Percentiles rank a stretch among this genome's conserved stretches.
Evolutionary conservation across 2,888 invertebrate genomes (phyloP).

Genomic region (Serrognathus titanus): DNA sequence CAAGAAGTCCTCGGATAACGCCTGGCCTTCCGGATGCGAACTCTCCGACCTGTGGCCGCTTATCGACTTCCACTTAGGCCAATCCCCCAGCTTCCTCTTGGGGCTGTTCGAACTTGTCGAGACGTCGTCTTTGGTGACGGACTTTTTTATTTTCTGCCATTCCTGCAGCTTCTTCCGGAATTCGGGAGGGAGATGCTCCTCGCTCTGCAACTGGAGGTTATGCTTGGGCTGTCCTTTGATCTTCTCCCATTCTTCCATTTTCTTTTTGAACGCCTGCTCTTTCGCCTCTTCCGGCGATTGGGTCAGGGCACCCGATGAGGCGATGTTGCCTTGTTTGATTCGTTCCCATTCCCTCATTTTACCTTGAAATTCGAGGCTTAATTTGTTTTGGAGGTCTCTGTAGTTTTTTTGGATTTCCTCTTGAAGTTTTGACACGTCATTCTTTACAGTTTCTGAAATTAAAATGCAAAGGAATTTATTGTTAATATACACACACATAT

Average conservation of each 20-base stretch:
- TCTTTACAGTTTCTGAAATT: slow-evolving; percentile 4
- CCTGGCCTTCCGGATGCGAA: slow-evolving; percentile 53
- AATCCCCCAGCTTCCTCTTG: slow-evolving; percentile 55
- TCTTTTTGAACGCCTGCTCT: slow-evolving; percentile 47
- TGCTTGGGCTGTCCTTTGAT: slow-evolving; percentile 44
- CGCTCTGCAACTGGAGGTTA: slow-evolving; percentile 47
- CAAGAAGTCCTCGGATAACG: slow-evolving; percentile 77
- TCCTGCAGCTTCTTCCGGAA: slow-evolving; percentile 81
- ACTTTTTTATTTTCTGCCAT: slow-evolving; percentile 74
- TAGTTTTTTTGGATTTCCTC: slow-evolving; percentile 72
- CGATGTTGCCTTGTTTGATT: slow-evolving; percentile 35
- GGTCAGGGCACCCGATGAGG: slow-evolving; percentile 24
- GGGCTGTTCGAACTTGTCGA: slow-evolving; percentile 13
- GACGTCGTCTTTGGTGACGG: slow-evolving; percentile 31
- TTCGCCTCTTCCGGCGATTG: slow-evolving; percentile 35
- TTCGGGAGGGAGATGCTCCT: slow-evolving; percentile 73
- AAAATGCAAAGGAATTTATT: too few relatives aligned
- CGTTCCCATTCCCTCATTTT: slow-evolving; percentile 60
- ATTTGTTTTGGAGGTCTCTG: slow-evolving; percentile 65
- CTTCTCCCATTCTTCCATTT: slow-evolving; percentile 54
- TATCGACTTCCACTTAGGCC: slow-evolving; percentile 59
- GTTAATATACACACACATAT: too few relatives aligned
- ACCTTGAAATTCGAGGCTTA: slow-evolving; percentile 72
- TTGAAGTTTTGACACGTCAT: slow-evolving; percentile 40
- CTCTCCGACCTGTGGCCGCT: slow-evolving; percentile 35